A percentile compares a stretch with the other conserved stretches of the same genome.
These are phyloP conservation scores for Agrochola lychnidis DNA, from an alignment of 2,888 invertebrate genomes.

Conservation along the genomic window DNA sequence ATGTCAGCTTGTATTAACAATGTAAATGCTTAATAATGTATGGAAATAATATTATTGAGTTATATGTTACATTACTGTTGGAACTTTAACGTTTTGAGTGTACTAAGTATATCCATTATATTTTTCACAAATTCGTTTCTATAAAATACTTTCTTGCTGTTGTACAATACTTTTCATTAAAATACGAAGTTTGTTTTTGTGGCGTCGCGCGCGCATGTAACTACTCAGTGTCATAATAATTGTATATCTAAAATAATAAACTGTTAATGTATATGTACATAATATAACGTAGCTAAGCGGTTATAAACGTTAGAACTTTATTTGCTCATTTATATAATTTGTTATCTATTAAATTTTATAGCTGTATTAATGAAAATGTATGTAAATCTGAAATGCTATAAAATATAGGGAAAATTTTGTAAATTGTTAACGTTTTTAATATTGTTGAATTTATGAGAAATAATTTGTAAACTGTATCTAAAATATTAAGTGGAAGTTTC, in stretches of 20 bases:
- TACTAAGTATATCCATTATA: conserved; percentile 9
- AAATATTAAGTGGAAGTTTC: conserved; percentile 72
- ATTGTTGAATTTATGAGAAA: conserved; percentile 86
- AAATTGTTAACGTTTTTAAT: conserved; percentile 87
- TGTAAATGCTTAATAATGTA: conserved; percentile 67
- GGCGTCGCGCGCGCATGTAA: conserved; percentile 50
- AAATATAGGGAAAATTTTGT: conserved; percentile 80
- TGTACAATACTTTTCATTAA: conserved; percentile 55
- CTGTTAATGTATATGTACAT: conserved; percentile 68
- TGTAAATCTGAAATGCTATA: conserved; percentile 77
- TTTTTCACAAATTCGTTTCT: conserved; percentile 9
- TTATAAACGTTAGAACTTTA: conserved; percentile 65
- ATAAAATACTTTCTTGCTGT: conserved; percentile 40
- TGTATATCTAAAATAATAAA: conserved; percentile 63
- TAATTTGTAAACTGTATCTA: conserved; percentile 80
- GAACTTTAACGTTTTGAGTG: conserved; percentile 31
- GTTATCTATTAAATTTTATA: conserved; percentile 55
- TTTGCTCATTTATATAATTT: conserved; percentile 64
- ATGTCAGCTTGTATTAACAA: conserved; percentile 62
- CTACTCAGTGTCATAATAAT: conserved; percentile 63
- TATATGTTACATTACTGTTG: conserved; percentile 18
- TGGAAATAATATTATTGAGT: conserved; percentile 47
- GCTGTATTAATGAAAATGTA: conserved; percentile 64
- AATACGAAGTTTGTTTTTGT: conserved; percentile 35
- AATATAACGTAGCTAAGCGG: conserved; percentile 67